Evolutionary conservation across 2,113 vertebrate species (phyloP), one percentile per base, ranked within the genome.

Genomic region (Spheniscus mendiculus): DNA sequence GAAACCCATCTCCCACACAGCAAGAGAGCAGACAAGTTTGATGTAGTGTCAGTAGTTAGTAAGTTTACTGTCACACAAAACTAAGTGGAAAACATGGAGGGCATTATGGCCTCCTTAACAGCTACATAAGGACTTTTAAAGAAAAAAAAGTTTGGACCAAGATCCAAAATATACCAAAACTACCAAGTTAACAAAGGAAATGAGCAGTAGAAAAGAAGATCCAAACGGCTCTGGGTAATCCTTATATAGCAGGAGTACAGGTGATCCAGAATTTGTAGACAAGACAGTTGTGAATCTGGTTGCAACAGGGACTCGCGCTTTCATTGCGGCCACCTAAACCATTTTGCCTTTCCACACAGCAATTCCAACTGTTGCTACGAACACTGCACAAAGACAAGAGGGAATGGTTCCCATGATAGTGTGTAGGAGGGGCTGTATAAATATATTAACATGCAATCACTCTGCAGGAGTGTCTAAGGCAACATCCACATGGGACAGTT

Each of bases 361-460:
- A 79, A 40, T 55, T 73, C 92, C 92, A 88, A 65, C 74, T 80
- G 93, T 65, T 94, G 90, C 95, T 85, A 59, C 40, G 18, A 87
- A 10, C 91, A 87, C 90, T 21, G 85, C 74, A 80, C 62, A 59
- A 62, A 45, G 3, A n/a, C 87, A 27, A 52, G 47, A 71, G 77
- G 77, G 81, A 87, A 66, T 15, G 53, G 84, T n/a, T 95, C 91
- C 87, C 73, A 12, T 83, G 93, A 36, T 6, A 19, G 67, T 0
- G 10, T 5, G 66, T 16, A 79, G 84, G 66, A 91, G 76, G 87
- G 78, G 85, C 83, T 80, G 53, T 6, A 49, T 15, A 89, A 72
- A 72, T 2, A 56, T 1, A 70, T 62, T 58, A 38, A 38, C 70
- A 30, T 1, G 29, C 73, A 76, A 6, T 29, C n/a, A 23, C 32